Base-by-base conservation (phyloP, 2,113 vertebrate species). In the Sinocyclocheilus anshuiensis region DNA sequence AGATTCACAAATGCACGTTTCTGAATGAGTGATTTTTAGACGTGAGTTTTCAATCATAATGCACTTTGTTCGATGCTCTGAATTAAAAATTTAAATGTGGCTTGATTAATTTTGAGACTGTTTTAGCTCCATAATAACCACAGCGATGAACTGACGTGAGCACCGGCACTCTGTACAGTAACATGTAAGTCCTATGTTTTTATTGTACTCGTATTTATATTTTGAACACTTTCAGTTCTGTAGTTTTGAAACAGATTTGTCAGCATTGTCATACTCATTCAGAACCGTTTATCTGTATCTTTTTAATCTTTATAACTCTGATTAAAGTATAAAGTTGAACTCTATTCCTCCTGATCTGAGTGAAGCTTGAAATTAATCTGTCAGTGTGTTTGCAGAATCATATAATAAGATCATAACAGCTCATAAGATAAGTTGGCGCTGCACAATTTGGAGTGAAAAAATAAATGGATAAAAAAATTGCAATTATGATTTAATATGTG, bases 161-260 rank as follows among this genome's bases (percentile, higher is more conserved):
- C 2, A 29, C 29, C 29, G 29, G 29, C 29, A 2, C 29, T 29
- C 29, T 29, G 29, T 29, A 29, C 63, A 15, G 0, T 57, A 18
- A 61, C 22, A 61, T n/a, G 22, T 18, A 55, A 57, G 16, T 71
- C 29, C 1, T 11, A 10, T 71, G 4, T 39, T 50, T 36, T 69
- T 39, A 71, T 33, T 71, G 33, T 22, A 39, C 69, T 72, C 33
- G 69, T 72, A 42, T 72, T 72, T 72, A 39, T 72, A 39, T 72
- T 72, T 42, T 33, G 29, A 71, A 39, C 33, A 72, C 18, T 22
- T 39, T 42, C 4, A 39, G 36, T 22, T 39, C 36, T 39, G 8
- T 39, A 22, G 18, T 72, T 72, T 22, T 39, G 18, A 71, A 71
- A 71, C 15, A 36, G 65, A 69, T 71, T 71, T 36, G 16, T 69